These are phyloP conservation scores for Danaus plexippus DNA, from an alignment of 1,140 invertebrate species.

Conservation along the genomic window DNA sequence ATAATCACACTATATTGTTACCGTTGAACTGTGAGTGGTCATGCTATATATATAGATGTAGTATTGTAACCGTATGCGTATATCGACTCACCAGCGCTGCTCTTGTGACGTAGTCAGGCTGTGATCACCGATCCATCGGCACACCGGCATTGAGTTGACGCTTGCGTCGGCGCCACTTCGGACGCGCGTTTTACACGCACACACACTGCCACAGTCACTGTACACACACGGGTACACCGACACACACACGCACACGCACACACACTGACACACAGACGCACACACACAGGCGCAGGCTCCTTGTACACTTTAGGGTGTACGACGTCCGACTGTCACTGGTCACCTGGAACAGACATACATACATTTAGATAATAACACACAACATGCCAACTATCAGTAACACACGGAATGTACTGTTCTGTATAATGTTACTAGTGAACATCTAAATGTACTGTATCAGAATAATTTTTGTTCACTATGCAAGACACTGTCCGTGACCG, in stretches of 20 bases:
- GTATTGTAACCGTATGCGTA: neutral
- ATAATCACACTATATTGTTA: too few relatives aligned
- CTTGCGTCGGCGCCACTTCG: constrained; percentile 51
- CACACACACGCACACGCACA: constrained; percentile 22
- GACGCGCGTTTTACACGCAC: constrained; percentile 37
- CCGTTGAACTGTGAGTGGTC: too few relatives aligned
- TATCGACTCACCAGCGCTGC: constrained; percentile 59
- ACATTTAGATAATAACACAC: constrained; percentile 5
- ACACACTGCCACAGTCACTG: constrained; percentile 32
- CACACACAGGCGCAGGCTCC: constrained; percentile 29
- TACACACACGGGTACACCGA: constrained; percentile 8
- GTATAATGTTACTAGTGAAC: too few relatives aligned
- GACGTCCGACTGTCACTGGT: constrained; percentile 17
- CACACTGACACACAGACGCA: constrained; percentile 22
- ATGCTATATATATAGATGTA: too few relatives aligned
- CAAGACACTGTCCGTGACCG: too few relatives aligned
- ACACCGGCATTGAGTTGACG: constrained; percentile 58
- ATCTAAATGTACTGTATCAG: too few relatives aligned
- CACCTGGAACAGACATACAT: constrained; percentile 30
- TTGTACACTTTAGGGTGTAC: too few relatives aligned
- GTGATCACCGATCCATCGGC: constrained; percentile 69
- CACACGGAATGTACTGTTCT: too few relatives aligned
- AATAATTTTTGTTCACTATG: too few relatives aligned
- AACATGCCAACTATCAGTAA: neutral
- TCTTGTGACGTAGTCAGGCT: constrained; percentile 55